Evolutionary conservation across 2,888 invertebrate species (phyloP), one percentile per base, ranked within the genome.

Genomic region (Deilephila porcellus): DNA sequence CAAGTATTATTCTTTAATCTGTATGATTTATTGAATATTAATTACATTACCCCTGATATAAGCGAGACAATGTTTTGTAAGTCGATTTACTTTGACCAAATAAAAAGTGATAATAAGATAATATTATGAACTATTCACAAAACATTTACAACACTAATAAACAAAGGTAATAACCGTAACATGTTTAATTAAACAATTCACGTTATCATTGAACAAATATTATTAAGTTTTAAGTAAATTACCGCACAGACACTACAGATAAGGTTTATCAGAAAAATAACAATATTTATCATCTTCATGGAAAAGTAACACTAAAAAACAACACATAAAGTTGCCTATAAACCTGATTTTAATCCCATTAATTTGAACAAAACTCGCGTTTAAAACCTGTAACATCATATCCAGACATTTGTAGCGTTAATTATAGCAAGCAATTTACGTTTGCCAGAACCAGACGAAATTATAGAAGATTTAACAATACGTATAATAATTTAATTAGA

Each of bases 161-260:
- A 56, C 56, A n/a, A n/a, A 56, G 4, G 56, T 56, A 53, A 53
- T 19, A 19, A 56, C 56, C 56, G 6, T 56, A n/a, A 56, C n/a
- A 19, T 5, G 6, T n/a, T 56, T 56, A 56, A n/a, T n/a, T n/a
- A 56, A 56, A 56, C 5, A 56, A 56, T n/a, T 56, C 17, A n/a
- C n/a, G 17, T 56, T 5, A 56, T 56, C n/a, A 1, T 56, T 56
- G 7, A 14, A 56, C n/a, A 56, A 56, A 56, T 56, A 32, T 34
- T 56, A 70, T 70, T 20, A 70, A 52, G 37, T 45, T 25, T 19
- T 25, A 52, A 25, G 70, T 75, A 71, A 76, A 73, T n/a, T n/a
- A 45, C 45, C 45, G 45, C 45, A 45, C 45, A 56, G 56, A n/a
- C 56, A 56, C 19, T n/a, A 56, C 56, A 56, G 56, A 56, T 56